Base-by-base conservation (phyloP, 1,140 invertebrate species). In the Drosophila virilis region DNA sequence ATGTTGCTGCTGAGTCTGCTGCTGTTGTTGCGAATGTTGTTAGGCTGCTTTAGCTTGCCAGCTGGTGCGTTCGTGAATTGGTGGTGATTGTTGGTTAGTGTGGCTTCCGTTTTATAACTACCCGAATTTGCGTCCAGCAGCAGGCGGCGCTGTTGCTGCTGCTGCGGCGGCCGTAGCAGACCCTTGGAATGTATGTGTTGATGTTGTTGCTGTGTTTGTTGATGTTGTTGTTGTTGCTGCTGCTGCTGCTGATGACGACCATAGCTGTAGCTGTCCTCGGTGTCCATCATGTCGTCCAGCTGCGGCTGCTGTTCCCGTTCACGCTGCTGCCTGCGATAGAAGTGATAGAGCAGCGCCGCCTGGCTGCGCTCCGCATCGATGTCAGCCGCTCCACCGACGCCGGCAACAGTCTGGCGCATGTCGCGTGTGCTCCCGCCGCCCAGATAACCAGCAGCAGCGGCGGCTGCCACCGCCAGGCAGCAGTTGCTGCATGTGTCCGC, bases 401-500 rank as follows among this genome's bases (percentile, higher is more conserved):
- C 40, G 9, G 43, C 59, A n/a, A 28, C 59, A 5, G 59, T 61
- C n/a, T 81, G 79, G 0, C 81, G 77, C 79, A 90, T 90, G 42
- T 90, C 81, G 17, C 79, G 66, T 4, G 81, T 86, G 43, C 79
- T 90, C 71, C 86, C 79, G 64, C 90, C 90, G n/a, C 85, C 90
- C 48, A 91, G 40, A 64, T 91, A 91, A 35, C 83, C 77, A 28
- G 81, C 81, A 37, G 74, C 74, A 8, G 70, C 74, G 32, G 70
- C 74, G 32, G 83, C 83, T 4, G 64, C 55, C 15, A 78, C 86
- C 22, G 86, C 83, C 40, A 92, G 28, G 55, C 85, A 92, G 48
- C 91, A 91, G 58, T 91, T 91, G 77, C 91, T 92, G 74, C 91
- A 92, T 9, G 91, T 90, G 22, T 84, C 85, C 57, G 73, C 76